These are phyloP conservation scores for Andrena fulva DNA, from an alignment of 2,888 invertebrate genomes.

Conservation along the genomic window DNA sequence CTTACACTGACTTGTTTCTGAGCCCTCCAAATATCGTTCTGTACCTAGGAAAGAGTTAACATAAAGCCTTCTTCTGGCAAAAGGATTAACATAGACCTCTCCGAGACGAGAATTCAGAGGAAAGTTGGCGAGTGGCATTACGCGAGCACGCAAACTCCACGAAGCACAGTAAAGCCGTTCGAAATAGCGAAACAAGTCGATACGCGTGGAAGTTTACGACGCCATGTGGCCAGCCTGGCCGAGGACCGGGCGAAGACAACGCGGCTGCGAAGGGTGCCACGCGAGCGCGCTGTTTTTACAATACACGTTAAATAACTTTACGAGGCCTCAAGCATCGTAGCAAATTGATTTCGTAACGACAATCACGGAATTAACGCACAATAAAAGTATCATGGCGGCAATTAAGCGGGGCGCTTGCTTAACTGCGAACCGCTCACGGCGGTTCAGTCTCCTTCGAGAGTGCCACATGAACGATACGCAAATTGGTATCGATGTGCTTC, in stretches of 20 bases:
- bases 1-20: no score
- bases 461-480: conserved; percentile 58
- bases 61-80: neutral
- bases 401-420: conserved; percentile 72
- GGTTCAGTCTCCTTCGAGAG: conserved; percentile 65
- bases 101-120: neutral
- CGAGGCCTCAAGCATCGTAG: conserved; percentile 73
- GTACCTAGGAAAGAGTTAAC: no score
- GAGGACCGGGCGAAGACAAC: conserved; percentile 17
- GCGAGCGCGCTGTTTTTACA: conserved; percentile 75
- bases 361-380: conserved; percentile 76
- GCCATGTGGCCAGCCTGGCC: neutral
- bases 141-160: conserved; percentile 6
- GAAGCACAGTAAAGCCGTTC: conserved; percentile 7
- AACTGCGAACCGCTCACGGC: conserved; percentile 58
- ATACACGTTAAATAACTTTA: conserved; percentile 78
- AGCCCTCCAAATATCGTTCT: no score
- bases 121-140: neutral
- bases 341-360: conserved; percentile 78
- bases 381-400: conserved; percentile 75
- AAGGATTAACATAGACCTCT: neutral
- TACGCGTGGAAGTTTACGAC: conserved; percentile 40
- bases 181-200: conserved; percentile 34
- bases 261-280: conserved; percentile 39
- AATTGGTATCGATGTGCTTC: conserved; percentile 32